A percentile compares a stretch with the other conserved stretches of the same genome.
These are phyloP conservation scores for Polydesmus complanatus DNA, from an alignment of 2,888 invertebrate species.

Conservation along the genomic window DNA sequence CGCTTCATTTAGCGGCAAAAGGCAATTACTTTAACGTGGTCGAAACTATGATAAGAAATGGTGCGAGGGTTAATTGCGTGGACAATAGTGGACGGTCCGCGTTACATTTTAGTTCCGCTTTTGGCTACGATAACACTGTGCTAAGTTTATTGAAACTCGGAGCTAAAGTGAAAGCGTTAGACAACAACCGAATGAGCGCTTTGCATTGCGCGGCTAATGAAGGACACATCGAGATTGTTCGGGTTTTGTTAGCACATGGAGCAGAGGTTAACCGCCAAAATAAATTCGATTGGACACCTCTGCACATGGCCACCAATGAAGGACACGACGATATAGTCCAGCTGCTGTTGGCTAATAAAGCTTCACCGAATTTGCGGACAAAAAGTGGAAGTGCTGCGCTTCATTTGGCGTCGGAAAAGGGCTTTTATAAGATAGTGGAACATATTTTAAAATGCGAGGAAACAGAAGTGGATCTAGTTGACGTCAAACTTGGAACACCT, in stretches of 20 bases:
- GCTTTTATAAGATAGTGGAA: neutral
- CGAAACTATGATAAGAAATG: neutral
- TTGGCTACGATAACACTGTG: too few relatives aligned
- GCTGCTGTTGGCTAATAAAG: neutral
- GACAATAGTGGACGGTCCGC: too few relatives aligned
- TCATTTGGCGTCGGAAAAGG: neutral
- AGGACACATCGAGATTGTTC: neutral
- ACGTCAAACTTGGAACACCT: neutral
- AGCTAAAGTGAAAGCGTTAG: too few relatives aligned
- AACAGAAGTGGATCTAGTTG: neutral
- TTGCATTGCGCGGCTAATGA: slow-evolving; percentile 1
- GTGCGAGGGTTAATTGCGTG: neutral
- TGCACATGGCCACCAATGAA: neutral
- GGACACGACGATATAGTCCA: neutral
- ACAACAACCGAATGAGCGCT: neutral
- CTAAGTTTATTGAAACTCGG: too few relatives aligned
- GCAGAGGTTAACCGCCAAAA: slow-evolving; percentile 44
- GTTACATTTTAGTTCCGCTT: too few relatives aligned
- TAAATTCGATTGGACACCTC: neutral
- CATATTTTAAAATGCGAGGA: neutral
- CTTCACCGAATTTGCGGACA: neutral
- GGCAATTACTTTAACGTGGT: neutral
- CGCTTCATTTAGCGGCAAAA: neutral
- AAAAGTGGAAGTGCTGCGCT: neutral
- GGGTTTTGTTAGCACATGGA: slow-evolving; percentile 30